Evolutionary conservation across 2,113 vertebrate species (phyloP).

Genomic region (Grantiella picta): DNA sequence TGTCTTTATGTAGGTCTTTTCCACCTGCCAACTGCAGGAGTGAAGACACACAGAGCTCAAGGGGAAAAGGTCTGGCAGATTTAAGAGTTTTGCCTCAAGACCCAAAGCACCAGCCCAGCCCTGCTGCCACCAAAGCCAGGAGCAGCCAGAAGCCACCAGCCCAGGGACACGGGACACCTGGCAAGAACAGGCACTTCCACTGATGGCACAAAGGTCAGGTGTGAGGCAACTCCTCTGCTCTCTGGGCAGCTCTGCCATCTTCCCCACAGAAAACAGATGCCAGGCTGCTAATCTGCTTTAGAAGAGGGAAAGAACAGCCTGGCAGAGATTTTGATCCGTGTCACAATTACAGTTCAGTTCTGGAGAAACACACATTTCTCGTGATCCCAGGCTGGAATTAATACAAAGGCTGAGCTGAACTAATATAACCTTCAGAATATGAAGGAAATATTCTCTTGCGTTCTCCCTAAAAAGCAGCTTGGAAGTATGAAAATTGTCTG

Average conservation of each 20-base stretch:
- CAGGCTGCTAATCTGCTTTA: constrained; percentile 8
- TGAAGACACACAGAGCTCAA: accelerated
- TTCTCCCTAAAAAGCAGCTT: neutral
- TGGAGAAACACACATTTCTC: neutral
- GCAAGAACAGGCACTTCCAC: neutral
- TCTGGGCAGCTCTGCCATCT: neutral
- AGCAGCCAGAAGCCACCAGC: neutral
- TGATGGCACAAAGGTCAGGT: neutral
- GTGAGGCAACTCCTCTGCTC: neutral
- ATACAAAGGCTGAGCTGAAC: neutral
- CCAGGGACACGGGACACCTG: neutral
- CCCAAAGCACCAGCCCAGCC: neutral
- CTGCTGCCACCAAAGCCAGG: neutral
- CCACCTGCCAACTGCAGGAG: neutral
- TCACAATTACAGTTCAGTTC: neutral
- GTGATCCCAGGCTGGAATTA: neutral
- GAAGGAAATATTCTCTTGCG: neutral
- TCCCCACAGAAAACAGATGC: neutral
- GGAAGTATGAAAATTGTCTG: neutral
- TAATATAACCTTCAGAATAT: neutral
- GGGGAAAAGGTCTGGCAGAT: neutral
- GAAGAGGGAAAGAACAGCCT: neutral
- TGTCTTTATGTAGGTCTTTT: neutral
- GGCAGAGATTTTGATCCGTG: neutral
- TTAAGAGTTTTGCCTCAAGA: neutral